Evolutionary conservation across 1,140 invertebrate genomes (phyloP), one percentile per base, ranked within the genome.

Genomic region (Papilio helenus): DNA sequence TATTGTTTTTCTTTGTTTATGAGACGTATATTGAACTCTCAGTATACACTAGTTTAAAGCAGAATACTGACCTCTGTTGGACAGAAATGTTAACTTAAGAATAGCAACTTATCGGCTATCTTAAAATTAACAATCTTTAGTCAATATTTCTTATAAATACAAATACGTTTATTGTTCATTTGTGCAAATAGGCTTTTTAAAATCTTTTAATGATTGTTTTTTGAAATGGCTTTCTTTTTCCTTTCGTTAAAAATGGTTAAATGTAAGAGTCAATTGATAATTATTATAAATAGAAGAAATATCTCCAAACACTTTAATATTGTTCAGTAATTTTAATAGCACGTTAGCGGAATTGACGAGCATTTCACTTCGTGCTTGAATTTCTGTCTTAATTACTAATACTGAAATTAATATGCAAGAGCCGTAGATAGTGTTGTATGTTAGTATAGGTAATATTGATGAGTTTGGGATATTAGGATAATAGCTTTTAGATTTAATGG

Each of bases 1-100:
- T 68, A 68, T 68, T 68, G 61, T 29, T 68, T 29, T 68, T 68
- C 61, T 68, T 68, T 68, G 61, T 68, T 68, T 68, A 68, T 29
- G 61, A 29, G 61, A 68, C 26, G 29, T 16, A 5, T 68, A 68
- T 68, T 34, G 26, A 68, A 68, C 61, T 68, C 26, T 29, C 3
- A 68, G 26, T 29, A 23, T 61, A 34, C 16, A 65, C 20, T 68
- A 18, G 26, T 68, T 29, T 14, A 68, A 26, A 68, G 61, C 5
- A 34, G 26, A 34, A 26, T 10, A 68, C 10, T 34, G 26, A 68
- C 26, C 23, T 68, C 26, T 68, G 10, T 5, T 68, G 26, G 61
- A 65, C 26, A 16, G 23, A 16, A 29, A 68, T 61, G 58, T 7
- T 20, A 55, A 55, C n/a, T 55, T 55, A 20, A 2, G 7, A 55